Base-by-base conservation (phyloP, 2,113 vertebrate genomes). In the Aramus guarauna region DNA sequence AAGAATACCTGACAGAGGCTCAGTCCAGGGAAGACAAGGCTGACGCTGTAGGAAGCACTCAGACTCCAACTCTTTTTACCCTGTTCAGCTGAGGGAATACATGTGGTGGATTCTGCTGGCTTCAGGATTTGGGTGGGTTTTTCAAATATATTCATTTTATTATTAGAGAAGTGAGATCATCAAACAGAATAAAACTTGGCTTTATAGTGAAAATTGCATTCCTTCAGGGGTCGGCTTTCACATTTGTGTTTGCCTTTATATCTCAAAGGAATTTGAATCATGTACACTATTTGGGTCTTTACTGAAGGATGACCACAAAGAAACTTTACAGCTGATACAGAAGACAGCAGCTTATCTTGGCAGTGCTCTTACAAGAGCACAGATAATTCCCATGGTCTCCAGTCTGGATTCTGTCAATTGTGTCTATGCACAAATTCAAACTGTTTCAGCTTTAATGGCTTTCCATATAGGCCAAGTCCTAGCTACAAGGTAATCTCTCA, bases 281-380 rank as follows among this genome's bases (percentile, higher is more conserved):
- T 1, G 58, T 23, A 50, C 0, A 5, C 90, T 95, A 69, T 92
- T 93, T 71, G 85, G 67, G 82, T 75, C 59, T 94, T 96, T 83
- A 74, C 72, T 83, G 88, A 80, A 83, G 78, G 82, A 93, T 96
- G 95, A 90, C 94, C 95, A 96, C 90, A 83, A 94, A 80, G 92
- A 93, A 88, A 92, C 78, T 90, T 94, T 80, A 88, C 81, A 88
- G 93, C 92, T 94, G 93, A 96, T 92, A 93, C 53, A 95, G 88
- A 94, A 81, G 75, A 95, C 88, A 94, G 94, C 77, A 96, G 75
- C 59, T 96, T 96, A 96, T 95, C 88, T 97, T 97, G 96, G 95
- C 96, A 93, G 67, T 0, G 0, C 47, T 96, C 94, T 94, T 66
- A 90, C 88, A 55, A 80, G 93, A 69, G 72, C 24, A 5, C 71